Conservation (phyloP, 1,140 invertebrate genomes). For the Micrasema minimum region DNA sequence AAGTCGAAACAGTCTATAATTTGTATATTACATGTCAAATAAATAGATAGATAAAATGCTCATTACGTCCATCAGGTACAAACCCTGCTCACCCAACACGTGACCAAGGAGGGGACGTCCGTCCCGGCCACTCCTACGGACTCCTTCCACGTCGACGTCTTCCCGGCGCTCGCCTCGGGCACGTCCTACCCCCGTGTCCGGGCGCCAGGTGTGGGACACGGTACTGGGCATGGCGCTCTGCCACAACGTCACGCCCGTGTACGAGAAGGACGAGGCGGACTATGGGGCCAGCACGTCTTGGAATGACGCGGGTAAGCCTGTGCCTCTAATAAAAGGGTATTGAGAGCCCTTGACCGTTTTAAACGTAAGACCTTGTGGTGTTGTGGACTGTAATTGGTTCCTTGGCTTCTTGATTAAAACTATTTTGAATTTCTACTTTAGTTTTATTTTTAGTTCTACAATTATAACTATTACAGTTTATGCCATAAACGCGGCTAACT, state of each 20-base stretch:
- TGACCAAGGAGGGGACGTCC: slow-evolving; percentile 61
- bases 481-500: no score
- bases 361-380: no score
- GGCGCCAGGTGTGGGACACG: slow-evolving; percentile 82
- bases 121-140: slow-evolving; percentile 55
- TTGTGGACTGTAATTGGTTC: no score
- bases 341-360: no score
- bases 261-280: slow-evolving; percentile 72
- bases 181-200: slow-evolving; percentile 50
- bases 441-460: no score
- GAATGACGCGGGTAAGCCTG: slow-evolving; percentile 41
- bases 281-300: slow-evolving; percentile 54
- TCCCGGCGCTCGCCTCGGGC: background rate
- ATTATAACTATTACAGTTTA: no score
- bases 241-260: slow-evolving; percentile 99
- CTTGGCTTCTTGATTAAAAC: no score
- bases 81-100: slow-evolving; percentile 61
- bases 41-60: no score
- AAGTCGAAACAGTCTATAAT: no score
- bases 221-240: slow-evolving; percentile 96
- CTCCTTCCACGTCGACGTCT: background rate
- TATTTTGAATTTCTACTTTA: no score
- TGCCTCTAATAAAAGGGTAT: no score
- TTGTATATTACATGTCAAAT: no score
- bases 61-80: slow-evolving; percentile 60